Evolutionary conservation across 1,140 invertebrate species (phyloP).

Genomic region (Caenorhabditis latens): DNA sequence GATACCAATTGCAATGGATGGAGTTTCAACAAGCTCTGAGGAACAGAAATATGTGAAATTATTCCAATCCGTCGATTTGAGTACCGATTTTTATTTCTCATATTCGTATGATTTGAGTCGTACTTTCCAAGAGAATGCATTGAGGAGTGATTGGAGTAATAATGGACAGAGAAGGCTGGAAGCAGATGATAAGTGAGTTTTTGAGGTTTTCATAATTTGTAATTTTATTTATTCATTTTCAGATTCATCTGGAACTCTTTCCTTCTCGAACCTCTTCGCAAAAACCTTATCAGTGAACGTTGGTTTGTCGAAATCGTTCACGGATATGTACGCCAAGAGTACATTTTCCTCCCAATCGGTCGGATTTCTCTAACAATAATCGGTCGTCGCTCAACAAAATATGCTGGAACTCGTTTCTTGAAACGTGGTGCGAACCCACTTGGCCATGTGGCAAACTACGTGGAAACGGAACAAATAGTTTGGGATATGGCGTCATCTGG

Average conservation of each 20-base stretch:
- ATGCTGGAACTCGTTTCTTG: constrained; percentile 75
- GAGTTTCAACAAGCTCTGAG: constrained; percentile 66
- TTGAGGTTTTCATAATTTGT: not conserved
- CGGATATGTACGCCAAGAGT: constrained; percentile 75
- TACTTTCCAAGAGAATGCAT: constrained; percentile 76
- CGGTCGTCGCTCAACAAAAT: constrained; percentile 74
- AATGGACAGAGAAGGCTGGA: constrained; percentile 45
- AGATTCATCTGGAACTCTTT: constrained; percentile 78
- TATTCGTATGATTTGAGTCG: constrained; percentile 76
- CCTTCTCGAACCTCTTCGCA: constrained; percentile 72
- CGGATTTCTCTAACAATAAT: constrained; percentile 73
- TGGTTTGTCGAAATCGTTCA: constrained; percentile 76
- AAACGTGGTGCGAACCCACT: constrained; percentile 75
- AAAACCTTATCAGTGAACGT: constrained; percentile 69
- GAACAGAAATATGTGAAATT: constrained; percentile 74
- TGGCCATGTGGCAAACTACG: constrained; percentile 76
- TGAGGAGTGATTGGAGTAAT: constrained; percentile 58
- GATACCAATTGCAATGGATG: constrained; percentile 72
- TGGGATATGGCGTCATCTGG: constrained; percentile 73
- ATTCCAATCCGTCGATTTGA: constrained; percentile 75
- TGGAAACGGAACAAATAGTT: constrained; percentile 78
- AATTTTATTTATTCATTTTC: not conserved
- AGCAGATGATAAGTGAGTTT: constrained; percentile 61
- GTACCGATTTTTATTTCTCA: constrained; percentile 78
- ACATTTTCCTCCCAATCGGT: constrained; percentile 72